Evolutionary conservation across 2,888 invertebrate genomes (phyloP).

Genomic region (Noctua janthina): DNA sequence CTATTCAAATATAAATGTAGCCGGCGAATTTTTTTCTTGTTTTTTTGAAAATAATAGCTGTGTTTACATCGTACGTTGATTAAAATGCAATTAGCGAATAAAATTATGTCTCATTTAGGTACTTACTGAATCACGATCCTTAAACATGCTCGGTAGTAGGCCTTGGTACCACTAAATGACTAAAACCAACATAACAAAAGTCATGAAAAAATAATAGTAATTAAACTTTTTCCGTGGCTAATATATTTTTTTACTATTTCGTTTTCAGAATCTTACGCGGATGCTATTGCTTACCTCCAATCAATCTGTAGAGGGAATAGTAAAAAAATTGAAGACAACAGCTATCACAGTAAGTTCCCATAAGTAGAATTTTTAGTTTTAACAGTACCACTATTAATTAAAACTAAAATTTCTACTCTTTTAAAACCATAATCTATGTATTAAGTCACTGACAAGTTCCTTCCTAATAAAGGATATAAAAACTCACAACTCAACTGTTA

Average conservation of each 20-base stretch:
- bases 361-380: too few relatives aligned
- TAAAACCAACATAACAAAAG: neutral
- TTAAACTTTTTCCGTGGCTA: neutral
- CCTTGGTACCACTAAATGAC: neutral
- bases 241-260: neutral
- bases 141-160: neutral
- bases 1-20: too few relatives aligned
- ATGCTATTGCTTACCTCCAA: slow-evolving; percentile 18
- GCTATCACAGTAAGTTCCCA: slow-evolving; percentile 5
- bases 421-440: neutral
- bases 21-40: too few relatives aligned
- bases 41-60: too few relatives aligned
- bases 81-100: too few relatives aligned
- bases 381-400: neutral
- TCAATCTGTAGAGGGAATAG: neutral
- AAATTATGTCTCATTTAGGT: too few relatives aligned
- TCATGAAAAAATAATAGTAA: neutral
- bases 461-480: neutral
- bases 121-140: too few relatives aligned
- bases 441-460: too few relatives aligned
- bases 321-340: slow-evolving; percentile 8
- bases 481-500: neutral
- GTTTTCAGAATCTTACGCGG: neutral
- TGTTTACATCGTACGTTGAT: too few relatives aligned
- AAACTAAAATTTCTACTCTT: neutral